These are phyloP conservation scores for Malthinus flaveolus DNA, from an alignment of 2,888 invertebrate species.

Conservation along the genomic window DNA sequence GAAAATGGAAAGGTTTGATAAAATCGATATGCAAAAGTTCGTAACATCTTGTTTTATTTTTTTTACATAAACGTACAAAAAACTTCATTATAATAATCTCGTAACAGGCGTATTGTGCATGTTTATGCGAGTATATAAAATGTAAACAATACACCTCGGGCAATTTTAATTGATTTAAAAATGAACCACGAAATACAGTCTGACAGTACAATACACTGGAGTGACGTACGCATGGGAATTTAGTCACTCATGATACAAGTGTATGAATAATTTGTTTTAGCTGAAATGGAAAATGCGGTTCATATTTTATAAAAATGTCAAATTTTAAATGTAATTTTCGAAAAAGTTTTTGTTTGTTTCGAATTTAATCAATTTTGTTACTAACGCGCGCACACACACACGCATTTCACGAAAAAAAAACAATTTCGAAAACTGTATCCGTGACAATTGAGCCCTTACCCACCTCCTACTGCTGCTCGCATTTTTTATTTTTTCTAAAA, in stretches of 20 bases:
- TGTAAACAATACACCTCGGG: conserved; percentile 29
- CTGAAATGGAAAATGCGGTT: conserved; percentile 22
- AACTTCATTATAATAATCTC: conserved; percentile 27
- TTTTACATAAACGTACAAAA: conserved; percentile 19
- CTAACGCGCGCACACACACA: no score
- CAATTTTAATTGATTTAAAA: conserved; percentile 32
- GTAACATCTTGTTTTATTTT: conserved; percentile 23
- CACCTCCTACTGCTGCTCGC: no score
- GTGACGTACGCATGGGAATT: conserved; percentile 24
- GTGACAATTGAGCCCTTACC: no score
- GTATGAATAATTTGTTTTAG: conserved; percentile 27
- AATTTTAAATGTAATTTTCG: not conserved
- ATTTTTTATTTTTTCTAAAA: no score
- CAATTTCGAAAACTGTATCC: no score
- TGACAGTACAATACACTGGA: conserved; percentile 28
- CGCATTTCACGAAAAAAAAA: no score
- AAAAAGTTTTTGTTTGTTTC: no score
- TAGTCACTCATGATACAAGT: conserved; percentile 20
- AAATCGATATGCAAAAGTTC: conserved; percentile 2
- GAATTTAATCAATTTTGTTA: no score
- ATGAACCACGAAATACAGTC: conserved; percentile 28
- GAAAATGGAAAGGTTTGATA: not conserved
- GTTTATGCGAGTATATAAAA: conserved; percentile 15
- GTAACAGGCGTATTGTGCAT: conserved; percentile 20
- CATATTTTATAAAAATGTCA: conserved; percentile 16